Conservation (phyloP, 2,888 invertebrate genomes). For the Parascotia fuliginaria region DNA sequence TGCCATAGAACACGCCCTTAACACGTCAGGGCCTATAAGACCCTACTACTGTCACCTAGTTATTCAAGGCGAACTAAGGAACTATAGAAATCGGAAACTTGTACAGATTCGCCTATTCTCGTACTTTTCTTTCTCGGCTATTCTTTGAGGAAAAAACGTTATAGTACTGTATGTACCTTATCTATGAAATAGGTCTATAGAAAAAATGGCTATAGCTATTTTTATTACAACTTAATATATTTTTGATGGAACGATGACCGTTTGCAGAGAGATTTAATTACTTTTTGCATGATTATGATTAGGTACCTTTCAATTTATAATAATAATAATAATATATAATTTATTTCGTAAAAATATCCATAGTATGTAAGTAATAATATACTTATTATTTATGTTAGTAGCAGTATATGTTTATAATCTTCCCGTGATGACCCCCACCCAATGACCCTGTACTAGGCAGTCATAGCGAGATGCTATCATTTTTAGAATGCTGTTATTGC, state of each 20-base stretch:
- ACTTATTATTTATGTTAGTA: no score
- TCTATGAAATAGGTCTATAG: background rate
- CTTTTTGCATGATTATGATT: background rate
- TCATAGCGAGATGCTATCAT: no score
- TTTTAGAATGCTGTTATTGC: no score
- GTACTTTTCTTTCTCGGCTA: background rate
- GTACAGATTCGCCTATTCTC: background rate
- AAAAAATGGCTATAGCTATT: background rate
- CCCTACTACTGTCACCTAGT: conserved; percentile 6
- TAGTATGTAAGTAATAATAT: no score
- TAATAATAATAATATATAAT: no score
- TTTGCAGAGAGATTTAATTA: no score
- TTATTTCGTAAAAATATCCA: no score
- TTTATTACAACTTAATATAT: background rate
- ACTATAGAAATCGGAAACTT: background rate
- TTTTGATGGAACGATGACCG: background rate
- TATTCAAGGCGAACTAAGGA: background rate
- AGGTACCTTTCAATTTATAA: background rate
- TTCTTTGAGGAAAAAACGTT: background rate
- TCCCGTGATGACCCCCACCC: no score
- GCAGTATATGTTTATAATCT: no score
- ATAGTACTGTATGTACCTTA: background rate
- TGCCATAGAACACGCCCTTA: conserved; percentile 4
- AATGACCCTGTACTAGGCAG: no score
- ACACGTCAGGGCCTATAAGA: conserved; percentile 7